Conservation (phyloP, 2,113 vertebrate genomes). For the Pelodiscus sinensis region DNA sequence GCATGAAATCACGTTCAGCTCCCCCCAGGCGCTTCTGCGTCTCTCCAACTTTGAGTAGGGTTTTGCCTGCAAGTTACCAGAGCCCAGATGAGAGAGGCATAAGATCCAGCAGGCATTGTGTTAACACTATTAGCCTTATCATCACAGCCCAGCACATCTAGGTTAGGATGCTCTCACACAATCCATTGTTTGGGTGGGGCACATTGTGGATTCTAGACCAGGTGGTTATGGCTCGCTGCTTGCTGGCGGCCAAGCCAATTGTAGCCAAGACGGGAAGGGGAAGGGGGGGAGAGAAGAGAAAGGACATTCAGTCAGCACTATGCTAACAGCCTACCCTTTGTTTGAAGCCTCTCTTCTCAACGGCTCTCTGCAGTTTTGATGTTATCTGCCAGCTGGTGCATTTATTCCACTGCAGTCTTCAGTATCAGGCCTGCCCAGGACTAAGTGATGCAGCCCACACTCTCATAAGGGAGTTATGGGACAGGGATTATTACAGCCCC, state of each 20-base stretch:
- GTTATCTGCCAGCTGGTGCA: slow-evolving; percentile 31
- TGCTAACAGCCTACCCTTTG: neutral
- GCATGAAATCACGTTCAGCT: slow-evolving; percentile 92
- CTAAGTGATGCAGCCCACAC: neutral
- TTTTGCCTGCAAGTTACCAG: slow-evolving; percentile 81
- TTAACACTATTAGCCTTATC: neutral
- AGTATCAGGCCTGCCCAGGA: neutral
- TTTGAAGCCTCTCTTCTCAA: neutral
- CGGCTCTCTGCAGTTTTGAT: slow-evolving; percentile 40
- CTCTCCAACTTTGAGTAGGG: slow-evolving; percentile 92
- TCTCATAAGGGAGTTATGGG: neutral
- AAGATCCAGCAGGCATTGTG: neutral
- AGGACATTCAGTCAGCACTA: neutral
- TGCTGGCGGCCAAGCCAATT: neutral
- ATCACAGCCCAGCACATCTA: neutral
- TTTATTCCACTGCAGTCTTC: neutral
- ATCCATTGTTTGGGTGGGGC: neutral
- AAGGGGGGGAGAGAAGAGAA: no score
- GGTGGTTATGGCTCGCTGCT: neutral
- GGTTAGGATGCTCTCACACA: fast-evolving
- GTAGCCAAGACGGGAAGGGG: neutral
- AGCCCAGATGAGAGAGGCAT: neutral
- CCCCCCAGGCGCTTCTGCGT: slow-evolving; percentile 89
- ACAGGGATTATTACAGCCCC: neutral
- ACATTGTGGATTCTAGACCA: neutral